phyloP scores from a whole-genome alignment of 2,113 vertebrate species.

The Neodontobutis hainanensis region DNA sequence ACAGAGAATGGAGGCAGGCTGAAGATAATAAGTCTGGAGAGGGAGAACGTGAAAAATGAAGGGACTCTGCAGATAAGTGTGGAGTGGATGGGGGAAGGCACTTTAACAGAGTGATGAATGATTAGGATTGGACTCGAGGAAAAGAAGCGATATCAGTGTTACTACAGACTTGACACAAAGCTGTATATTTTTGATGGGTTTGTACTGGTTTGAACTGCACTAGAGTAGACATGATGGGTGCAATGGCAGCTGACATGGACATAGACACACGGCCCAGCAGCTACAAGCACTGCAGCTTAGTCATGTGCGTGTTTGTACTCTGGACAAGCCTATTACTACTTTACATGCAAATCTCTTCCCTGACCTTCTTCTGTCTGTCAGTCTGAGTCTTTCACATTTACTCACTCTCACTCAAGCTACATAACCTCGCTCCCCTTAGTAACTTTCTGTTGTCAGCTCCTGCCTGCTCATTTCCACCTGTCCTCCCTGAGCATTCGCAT shows the following conservation, averaged over 20 bases:
- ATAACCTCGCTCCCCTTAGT: constrained; percentile 36
- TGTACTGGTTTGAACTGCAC: neutral
- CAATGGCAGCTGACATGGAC: constrained; percentile 2
- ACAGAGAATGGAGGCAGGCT: constrained; percentile 17
- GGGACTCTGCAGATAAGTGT: constrained; percentile 6
- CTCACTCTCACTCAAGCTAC: constrained; percentile 8
- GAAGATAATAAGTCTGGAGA: constrained; percentile 32
- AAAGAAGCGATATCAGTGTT: neutral
- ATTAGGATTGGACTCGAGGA: constrained; percentile 11
- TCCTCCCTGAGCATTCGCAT: constrained; percentile 30
- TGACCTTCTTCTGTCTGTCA: constrained; percentile 69
- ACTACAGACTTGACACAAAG: neutral
- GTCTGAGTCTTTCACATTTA: constrained; percentile 30
- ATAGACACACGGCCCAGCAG: constrained; percentile 26
- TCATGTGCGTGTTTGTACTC: constrained; percentile 43
- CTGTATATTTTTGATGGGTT: neutral
- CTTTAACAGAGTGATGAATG: constrained; percentile 21
- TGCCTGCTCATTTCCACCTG: constrained; percentile 22
- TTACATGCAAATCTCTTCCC: constrained; percentile 75
- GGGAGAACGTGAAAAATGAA: constrained; percentile 36
- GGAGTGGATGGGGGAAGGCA: constrained; percentile 15
- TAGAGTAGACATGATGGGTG: constrained; percentile 3
- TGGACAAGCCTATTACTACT: constrained; percentile 69
- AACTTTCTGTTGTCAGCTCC: constrained; percentile 31
- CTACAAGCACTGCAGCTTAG: constrained; percentile 39